These are phyloP conservation scores for Brachyhypopomus gauderio DNA, from an alignment of 2,113 vertebrate species.

Conservation along the genomic window DNA sequence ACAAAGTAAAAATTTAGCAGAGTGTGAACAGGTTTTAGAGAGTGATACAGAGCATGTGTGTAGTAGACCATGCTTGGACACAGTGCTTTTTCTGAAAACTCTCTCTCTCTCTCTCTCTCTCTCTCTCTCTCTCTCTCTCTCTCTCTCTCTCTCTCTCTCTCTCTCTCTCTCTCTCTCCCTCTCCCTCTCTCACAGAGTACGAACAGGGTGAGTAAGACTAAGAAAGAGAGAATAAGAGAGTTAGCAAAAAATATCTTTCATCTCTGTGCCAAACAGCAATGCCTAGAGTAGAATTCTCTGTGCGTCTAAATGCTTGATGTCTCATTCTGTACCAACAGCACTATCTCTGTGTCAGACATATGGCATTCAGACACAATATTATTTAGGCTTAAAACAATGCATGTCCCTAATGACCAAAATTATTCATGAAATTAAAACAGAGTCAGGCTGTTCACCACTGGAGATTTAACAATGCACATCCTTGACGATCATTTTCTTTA, in stretches of 20 bases:
- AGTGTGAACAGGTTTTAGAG: too few species aligned
- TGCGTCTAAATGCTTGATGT: slow-evolving; percentile 63
- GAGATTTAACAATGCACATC: slow-evolving; percentile 51
- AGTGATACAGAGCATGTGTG: neutral
- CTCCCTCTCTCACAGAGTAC: neutral
- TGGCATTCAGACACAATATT: slow-evolving; percentile 78
- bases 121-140: too few species aligned
- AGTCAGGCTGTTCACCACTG: slow-evolving; percentile 70
- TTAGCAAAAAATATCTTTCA: slow-evolving; percentile 62
- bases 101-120: too few species aligned
- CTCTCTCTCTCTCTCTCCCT: too few species aligned
- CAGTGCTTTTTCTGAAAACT: too few species aligned
- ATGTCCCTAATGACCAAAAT: slow-evolving; percentile 76
- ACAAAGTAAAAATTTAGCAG: too few species aligned
- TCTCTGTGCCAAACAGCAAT: slow-evolving; percentile 68
- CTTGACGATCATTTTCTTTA: slow-evolving; percentile 36
- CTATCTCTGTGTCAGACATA: slow-evolving; percentile 74
- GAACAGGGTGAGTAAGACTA: slow-evolving; percentile 4
- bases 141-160: too few species aligned
- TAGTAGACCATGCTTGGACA: neutral
- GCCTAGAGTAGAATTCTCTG: slow-evolving; percentile 69
- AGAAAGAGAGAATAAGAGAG: neutral
- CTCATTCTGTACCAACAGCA: slow-evolving; percentile 71
- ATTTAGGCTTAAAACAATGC: slow-evolving; percentile 78
- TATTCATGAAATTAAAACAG: slow-evolving; percentile 83